Evolutionary conservation across 2,797 vertebrate genomes (phyloP).

Genomic region (Rhabdomys pumilio): DNA sequence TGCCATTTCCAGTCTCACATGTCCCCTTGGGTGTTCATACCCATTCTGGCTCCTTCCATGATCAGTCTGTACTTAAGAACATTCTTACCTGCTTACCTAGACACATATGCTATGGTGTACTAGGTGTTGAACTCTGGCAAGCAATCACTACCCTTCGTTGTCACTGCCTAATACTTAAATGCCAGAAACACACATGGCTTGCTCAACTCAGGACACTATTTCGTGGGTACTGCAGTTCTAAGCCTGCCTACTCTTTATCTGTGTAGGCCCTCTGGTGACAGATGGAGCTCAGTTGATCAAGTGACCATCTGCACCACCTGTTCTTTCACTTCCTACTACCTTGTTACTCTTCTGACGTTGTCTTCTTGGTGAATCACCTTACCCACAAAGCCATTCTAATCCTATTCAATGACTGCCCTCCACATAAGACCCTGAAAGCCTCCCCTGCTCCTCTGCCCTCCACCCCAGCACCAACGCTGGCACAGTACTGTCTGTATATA

Average conservation of each 20-base stretch:
- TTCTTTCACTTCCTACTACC: neutral
- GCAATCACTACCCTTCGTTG: neutral
- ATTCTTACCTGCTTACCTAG: neutral
- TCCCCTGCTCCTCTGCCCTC: accelerated
- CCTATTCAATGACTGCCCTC: neutral
- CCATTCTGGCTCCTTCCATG: neutral
- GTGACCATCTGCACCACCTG: neutral
- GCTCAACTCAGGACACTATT: neutral
- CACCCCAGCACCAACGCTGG: accelerated
- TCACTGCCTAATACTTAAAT: neutral
- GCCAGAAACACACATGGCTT: neutral
- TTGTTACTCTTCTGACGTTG: neutral
- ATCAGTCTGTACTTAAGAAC: neutral
- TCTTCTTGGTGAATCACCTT: neutral
- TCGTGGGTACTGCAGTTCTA: neutral
- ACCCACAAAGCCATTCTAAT: neutral
- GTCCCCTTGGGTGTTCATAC: accelerated
- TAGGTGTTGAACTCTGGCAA: neutral
- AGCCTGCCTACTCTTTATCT: neutral
- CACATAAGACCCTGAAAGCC: accelerated
- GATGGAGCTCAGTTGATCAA: neutral
- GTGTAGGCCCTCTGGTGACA: neutral
- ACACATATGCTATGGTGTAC: neutral
- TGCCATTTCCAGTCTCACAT: neutral
- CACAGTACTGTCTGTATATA: accelerated